Conservation (phyloP, 1,140 invertebrate species). For the Apis laboriosa region DNA sequence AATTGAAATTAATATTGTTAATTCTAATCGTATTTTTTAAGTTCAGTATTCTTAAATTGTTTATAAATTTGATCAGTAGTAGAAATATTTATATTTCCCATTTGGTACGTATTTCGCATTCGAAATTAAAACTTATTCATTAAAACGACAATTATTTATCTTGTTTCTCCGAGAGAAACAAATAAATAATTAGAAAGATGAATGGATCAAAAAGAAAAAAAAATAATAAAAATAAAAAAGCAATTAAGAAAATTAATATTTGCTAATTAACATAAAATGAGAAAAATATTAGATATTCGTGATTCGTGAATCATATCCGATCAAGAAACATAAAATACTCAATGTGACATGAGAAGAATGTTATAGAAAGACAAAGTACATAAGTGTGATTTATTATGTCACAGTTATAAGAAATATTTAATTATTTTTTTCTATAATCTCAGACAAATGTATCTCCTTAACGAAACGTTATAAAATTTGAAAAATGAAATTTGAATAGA, state of each 20-base stretch:
- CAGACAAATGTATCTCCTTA: constrained; percentile 6
- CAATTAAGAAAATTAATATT: neutral
- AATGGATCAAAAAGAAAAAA: neutral
- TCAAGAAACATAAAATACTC: neutral
- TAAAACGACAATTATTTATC: neutral
- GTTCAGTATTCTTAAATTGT: neutral
- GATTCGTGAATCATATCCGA: neutral
- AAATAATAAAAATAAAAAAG: neutral
- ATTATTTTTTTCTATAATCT: constrained; percentile 25
- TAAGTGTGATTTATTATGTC: neutral
- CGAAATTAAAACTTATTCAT: neutral
- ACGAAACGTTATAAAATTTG: constrained; percentile 15
- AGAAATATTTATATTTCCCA: neutral
- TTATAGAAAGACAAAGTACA: neutral
- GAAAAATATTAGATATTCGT: neutral
- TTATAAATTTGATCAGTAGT: neutral
- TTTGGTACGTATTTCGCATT: neutral
- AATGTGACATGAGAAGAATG: neutral
- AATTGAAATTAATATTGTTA: neutral
- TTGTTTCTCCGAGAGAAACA: neutral
- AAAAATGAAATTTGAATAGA: neutral
- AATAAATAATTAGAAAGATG: neutral
- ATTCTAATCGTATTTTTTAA: neutral
- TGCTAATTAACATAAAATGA: neutral
- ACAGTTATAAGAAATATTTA: constrained; percentile 19